Evolutionary conservation across 2,113 vertebrate species (phyloP).

Genomic region (Siphamia tubifer): DNA sequence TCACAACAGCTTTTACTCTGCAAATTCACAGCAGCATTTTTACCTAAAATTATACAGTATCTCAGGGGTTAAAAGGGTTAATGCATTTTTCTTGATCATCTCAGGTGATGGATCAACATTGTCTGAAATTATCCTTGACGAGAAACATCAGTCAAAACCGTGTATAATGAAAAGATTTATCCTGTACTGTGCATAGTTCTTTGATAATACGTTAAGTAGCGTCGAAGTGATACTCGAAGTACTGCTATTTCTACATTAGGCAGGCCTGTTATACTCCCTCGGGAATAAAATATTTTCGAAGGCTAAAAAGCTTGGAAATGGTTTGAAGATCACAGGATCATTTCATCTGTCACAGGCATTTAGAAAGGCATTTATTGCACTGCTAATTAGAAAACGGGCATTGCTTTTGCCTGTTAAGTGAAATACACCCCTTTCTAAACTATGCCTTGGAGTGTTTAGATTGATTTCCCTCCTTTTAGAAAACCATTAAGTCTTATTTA

Average conservation of each 20-base stretch:
- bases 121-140: not conserved
- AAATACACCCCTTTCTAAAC: not conserved
- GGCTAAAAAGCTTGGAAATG: not conserved
- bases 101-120: not conserved
- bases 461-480: conserved; percentile 16
- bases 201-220: too few species aligned
- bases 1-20: too few species aligned
- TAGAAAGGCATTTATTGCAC: conserved; percentile 6
- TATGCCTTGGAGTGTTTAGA: not conserved
- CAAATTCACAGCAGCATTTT: too few species aligned
- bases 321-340: conserved; percentile 7
- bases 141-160: too few species aligned
- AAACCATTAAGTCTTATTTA: conserved; percentile 7
- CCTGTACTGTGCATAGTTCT: not conserved
- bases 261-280: not conserved
- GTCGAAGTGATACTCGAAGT: too few species aligned
- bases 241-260: not conserved
- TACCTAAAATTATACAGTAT: too few species aligned
- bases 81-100: not conserved
- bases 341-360: conserved; percentile 12
- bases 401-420: not conserved
- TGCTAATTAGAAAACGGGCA: not conserved
- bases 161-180: not conserved
- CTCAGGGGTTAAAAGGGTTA: too few species aligned
- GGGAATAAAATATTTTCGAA: not conserved